Conservation (phyloP, 2,888 invertebrate species). For the Torymus auratus region DNA sequence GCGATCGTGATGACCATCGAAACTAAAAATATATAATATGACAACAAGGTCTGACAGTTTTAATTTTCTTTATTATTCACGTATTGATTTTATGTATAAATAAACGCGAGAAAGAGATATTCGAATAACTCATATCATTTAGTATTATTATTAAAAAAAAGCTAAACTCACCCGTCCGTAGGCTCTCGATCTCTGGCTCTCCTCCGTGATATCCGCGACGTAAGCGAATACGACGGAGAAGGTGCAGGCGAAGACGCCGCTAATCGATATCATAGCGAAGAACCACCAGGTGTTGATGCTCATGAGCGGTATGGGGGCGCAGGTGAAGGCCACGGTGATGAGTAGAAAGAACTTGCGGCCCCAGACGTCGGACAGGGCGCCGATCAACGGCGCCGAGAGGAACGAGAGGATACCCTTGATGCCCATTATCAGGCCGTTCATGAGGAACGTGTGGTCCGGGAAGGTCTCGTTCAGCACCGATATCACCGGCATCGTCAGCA, state of each 20-base stretch:
- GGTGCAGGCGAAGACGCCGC: conserved; percentile 98
- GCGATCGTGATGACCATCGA: too few species aligned
- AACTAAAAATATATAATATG: too few species aligned
- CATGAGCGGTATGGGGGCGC: conserved; percentile 99
- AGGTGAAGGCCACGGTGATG: conserved; percentile 98
- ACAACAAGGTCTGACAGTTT: too few species aligned
- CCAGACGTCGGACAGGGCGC: conserved; percentile 98
- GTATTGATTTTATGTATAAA: too few species aligned
- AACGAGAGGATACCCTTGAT: conserved; percentile 98
- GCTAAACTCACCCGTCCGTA: conserved; percentile 90
- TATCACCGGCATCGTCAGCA: conserved; percentile 98
- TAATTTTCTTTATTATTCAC: too few species aligned
- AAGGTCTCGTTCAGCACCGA: conserved; percentile 96
- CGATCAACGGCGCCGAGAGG: conserved; percentile 97
- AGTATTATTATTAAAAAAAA: too few species aligned
- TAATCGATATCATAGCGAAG: conserved; percentile 99
- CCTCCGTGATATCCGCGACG: conserved; percentile 99
- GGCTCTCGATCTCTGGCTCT: conserved; percentile 94
- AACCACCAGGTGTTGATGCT: conserved; percentile 99
- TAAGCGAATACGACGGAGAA: conserved; percentile 99
- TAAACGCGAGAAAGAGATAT: too few species aligned
- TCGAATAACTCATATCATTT: too few species aligned
- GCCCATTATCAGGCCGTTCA: conserved; percentile 99
- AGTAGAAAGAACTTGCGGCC: conserved; percentile 98
- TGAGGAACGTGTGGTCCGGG: conserved; percentile 98